Conservation (phyloP, 2,888 invertebrate genomes). For the Acronicta leporina region DNA sequence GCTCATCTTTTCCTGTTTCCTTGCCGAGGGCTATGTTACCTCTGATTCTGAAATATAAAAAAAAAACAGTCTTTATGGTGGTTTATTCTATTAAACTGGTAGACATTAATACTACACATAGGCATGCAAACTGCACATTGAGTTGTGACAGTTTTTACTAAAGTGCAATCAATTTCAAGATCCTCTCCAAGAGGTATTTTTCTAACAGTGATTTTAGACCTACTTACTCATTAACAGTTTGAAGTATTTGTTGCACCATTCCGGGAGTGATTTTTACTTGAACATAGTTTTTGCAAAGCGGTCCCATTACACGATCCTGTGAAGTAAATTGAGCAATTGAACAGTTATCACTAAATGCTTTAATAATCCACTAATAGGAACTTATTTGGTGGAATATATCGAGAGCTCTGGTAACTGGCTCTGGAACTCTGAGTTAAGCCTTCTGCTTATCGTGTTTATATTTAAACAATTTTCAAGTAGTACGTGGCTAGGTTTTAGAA, state of each 20-base stretch:
- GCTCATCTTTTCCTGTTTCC: constrained; percentile 24
- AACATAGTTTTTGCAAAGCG: constrained; percentile 15
- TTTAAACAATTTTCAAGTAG: too few relatives aligned
- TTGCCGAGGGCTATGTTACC: constrained; percentile 22
- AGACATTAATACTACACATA: too few relatives aligned
- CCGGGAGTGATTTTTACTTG: constrained; percentile 11
- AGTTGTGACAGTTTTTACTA: too few relatives aligned
- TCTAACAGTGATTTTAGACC: neutral
- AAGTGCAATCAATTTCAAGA: too few relatives aligned
- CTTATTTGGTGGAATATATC: too few relatives aligned
- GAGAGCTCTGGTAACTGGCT: too few relatives aligned
- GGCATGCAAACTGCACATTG: too few relatives aligned
- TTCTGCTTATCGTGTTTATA: too few relatives aligned
- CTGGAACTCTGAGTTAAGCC: too few relatives aligned
- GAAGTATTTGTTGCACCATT: constrained; percentile 34
- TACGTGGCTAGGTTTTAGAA: too few relatives aligned
- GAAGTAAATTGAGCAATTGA: neutral
- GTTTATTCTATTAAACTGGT: too few relatives aligned
- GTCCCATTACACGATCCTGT: constrained; percentile 15
- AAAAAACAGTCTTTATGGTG: neutral
- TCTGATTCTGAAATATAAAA: constrained; percentile 31
- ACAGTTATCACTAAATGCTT: neutral
- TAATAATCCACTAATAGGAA: neutral
- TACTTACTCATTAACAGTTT: constrained; percentile 30
- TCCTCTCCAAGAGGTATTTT: too few relatives aligned